Base-by-base conservation (phyloP, 2,113 vertebrate genomes). In the Dendrocopos noguchii region DNA sequence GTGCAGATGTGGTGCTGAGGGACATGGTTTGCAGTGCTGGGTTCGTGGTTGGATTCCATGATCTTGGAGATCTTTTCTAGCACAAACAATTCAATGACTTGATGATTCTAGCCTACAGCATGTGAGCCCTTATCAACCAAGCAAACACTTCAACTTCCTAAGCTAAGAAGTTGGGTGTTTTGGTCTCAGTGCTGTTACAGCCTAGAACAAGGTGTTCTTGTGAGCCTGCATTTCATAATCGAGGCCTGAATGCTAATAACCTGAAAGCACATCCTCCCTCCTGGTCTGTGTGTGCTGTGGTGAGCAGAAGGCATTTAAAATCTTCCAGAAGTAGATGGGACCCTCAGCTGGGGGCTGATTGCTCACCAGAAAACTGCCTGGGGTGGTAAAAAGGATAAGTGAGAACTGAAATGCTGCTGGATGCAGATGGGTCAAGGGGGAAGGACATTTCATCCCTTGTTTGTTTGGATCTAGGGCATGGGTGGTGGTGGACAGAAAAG, bases 401-500 rank as follows among this genome's bases (percentile, higher is more conserved):
- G 39, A 59, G 64, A 59, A 29, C 31, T 29, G 21, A 39, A 21
- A 9, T 9, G 17, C 65, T 29, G 13, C 53, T 17, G 36, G 52
- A 11, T 33, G 34, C 71, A 31, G 59, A 7, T 10, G 17, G 33
- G 50, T 18, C 3, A 2, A 52, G 64, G 64, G 50, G 29, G 22
- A 59, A 60, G 22, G 28, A 12, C 50, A 5, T 33, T 42, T n/a
- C 29, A 2, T 42, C 18, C 6, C 61, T 60, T 33, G 53, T 33
- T 33, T 10, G 16, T 29, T 3, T 3, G 19, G 59, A 20, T 27
- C 39, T 22, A 4, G 72, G 73, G 55, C 29, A 2, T 3, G 6
- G 5, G 1, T 7, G 11, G 39, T 2, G 25, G 12, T 14, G 50
- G 42, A 7, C 47, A 19, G 47, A 7, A 5, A 29, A 0, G 2